Conservation (phyloP, 64 coral and sea anemone genomes). For the Catalaphyllia jardinei region DNA sequence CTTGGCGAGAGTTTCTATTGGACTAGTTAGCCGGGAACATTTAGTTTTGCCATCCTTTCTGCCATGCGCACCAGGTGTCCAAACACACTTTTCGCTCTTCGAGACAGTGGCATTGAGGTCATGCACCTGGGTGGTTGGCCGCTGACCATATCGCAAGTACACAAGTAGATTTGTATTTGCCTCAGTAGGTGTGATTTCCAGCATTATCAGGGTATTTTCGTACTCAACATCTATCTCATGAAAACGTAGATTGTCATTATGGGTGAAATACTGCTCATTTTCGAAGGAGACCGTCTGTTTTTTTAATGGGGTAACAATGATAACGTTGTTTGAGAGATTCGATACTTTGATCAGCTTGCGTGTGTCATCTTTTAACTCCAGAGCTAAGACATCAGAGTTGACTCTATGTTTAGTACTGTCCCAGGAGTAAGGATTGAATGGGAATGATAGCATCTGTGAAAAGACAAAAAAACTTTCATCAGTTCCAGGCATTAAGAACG, state of each 20-base stretch:
- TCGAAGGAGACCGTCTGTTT: background rate
- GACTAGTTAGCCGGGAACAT: background rate
- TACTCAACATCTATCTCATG: background rate
- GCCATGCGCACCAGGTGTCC: background rate
- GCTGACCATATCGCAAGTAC: background rate
- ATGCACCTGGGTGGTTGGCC: slow-evolving; percentile 1
- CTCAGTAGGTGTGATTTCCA: background rate
- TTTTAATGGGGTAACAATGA: background rate
- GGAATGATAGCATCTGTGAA: slow-evolving; percentile 44
- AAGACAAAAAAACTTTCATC: background rate
- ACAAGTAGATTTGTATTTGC: background rate
- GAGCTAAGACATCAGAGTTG: slow-evolving; percentile 25
- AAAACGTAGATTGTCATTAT: slow-evolving; percentile 2
- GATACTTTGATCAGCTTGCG: slow-evolving; percentile 5
- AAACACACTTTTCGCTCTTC: slow-evolving; percentile 1
- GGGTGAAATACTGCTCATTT: slow-evolving; percentile 30
- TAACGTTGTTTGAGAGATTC: slow-evolving; percentile 26
- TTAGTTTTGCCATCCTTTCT: background rate
- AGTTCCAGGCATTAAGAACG: background rate
- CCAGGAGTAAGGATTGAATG: slow-evolving; percentile 65
- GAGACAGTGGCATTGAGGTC: slow-evolving; percentile 23
- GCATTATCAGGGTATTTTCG: slow-evolving; percentile 2
- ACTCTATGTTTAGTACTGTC: slow-evolving; percentile 31
- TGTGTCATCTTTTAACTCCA: slow-evolving; percentile 23
- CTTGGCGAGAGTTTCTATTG: background rate